Percentiles rank a stretch among this genome's conserved stretches.
phyloP scores from a whole-genome alignment of 2,797 vertebrate species.

The Onychomys leucogaster region DNA sequence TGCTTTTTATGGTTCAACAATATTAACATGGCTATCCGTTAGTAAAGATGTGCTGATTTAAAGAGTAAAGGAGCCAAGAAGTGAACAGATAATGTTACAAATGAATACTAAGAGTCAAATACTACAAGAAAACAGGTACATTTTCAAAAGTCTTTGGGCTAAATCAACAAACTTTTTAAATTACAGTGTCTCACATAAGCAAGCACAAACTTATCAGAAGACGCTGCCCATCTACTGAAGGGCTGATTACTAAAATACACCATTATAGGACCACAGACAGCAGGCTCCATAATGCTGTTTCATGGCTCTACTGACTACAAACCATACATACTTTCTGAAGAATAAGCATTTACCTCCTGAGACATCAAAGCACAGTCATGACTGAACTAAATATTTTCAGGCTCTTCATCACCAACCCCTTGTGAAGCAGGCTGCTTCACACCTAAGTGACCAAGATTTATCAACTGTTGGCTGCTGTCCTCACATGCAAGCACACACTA shows the following conservation, averaged over 20 bases:
- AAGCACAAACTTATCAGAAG: neutral
- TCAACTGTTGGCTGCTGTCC: neutral
- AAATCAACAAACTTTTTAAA: neutral
- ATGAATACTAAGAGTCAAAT: neutral
- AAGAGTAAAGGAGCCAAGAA: neutral
- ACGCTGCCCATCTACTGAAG: neutral
- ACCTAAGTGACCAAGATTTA: neutral
- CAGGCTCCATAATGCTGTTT: neutral
- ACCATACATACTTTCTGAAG: neutral
- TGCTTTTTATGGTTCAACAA: neutral
- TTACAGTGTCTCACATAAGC: neutral
- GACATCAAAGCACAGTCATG: neutral
- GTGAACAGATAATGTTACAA: neutral
- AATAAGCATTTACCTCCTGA: neutral
- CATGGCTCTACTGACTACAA: neutral
- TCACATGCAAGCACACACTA: neutral
- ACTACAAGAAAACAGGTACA: neutral
- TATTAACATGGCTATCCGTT: neutral
- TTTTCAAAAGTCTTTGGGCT: slow-evolving; percentile 6
- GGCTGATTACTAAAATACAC: neutral
- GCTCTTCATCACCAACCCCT: neutral
- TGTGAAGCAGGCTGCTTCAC: neutral
- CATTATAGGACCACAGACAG: neutral
- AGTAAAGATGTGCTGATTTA: neutral
- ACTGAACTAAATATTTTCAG: neutral